Evolutionary conservation across 1,140 invertebrate genomes (phyloP), one percentile per base, ranked within the genome.

Genomic region (Sarcophaga peregrina): DNA sequence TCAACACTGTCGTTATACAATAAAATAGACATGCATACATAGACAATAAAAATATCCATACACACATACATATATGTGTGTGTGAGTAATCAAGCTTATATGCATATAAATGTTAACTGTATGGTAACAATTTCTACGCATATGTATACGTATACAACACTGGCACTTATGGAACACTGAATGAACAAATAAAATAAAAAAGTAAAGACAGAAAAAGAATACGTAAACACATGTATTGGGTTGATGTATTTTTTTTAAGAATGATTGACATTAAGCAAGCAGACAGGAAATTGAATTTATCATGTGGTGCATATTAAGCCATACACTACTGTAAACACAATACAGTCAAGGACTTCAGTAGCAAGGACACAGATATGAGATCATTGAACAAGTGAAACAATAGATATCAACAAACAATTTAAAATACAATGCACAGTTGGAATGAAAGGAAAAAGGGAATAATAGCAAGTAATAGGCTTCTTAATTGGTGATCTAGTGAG

Each of bases 161-260:
- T 58, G 15, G 54, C 15, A 5, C 15, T 62, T 62, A 17, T 62
- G 20, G 20, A 17, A 17, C 58, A 68, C n/a, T n/a, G 58, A 13
- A n/a, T n/a, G n/a, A n/a, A n/a, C n/a, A n/a, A n/a, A n/a, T n/a
- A n/a, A n/a, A n/a, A n/a, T n/a, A n/a, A n/a, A n/a, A n/a, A n/a
- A n/a, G n/a, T n/a, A n/a, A n/a, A 5, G 15, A 75, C 37, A 75
- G 15, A 50, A 20, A 50, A 50, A 78, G 47, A 20, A 50, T 15
- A 8, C 48, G 50, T 17, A 78, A 50, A 20, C 75, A 50, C 75
- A 17, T 78, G 75, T 78, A 78, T 37, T 50, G 75, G n/a, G 46
- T 78, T 78, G 47, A 78, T 78, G 75, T 78, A 50, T 78, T 50
- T 78, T n/a, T n/a, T 50, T 78, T 78, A 78, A 78, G 75, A 78